A percentile compares a stretch with the other conserved stretches of the same genome.
Conservation (phyloP, 2,888 invertebrate species). For the Drosophila macrospina region DNA sequence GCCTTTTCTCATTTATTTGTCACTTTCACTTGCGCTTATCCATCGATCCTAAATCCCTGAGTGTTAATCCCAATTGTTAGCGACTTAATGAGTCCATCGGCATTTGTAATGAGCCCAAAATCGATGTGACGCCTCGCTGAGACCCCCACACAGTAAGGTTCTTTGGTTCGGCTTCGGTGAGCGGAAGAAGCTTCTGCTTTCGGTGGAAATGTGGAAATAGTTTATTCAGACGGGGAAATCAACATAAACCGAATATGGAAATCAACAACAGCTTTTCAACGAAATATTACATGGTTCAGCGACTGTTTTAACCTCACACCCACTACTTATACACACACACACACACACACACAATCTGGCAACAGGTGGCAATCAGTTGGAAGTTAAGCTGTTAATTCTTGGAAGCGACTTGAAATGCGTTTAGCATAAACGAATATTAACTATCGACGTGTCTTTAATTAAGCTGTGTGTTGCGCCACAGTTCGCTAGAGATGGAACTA, state of each 20-base stretch:
- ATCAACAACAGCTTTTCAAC: slow-evolving; percentile 50
- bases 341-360: not conserved
- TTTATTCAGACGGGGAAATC: slow-evolving; percentile 1
- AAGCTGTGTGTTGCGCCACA: slow-evolving; percentile 20
- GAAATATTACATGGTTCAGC: slow-evolving; percentile 69
- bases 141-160: slow-evolving; percentile 49
- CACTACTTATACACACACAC: not conserved
- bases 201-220: not conserved
- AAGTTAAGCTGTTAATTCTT: slow-evolving; percentile 47
- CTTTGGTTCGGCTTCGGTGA: slow-evolving; percentile 38
- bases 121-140: not conserved
- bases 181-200: slow-evolving; percentile 43
- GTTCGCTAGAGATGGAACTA: slow-evolving; percentile 17
- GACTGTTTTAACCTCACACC: slow-evolving; percentile 33
- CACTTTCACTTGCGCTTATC: slow-evolving; percentile 44
- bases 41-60: slow-evolving; percentile 21
- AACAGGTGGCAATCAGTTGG: slow-evolving; percentile 22
- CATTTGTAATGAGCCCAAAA: slow-evolving; percentile 46
- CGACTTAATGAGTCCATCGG: slow-evolving; percentile 48
- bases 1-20: slow-evolving; percentile 5
- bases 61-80: slow-evolving; percentile 29
- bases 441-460: slow-evolving; percentile 58
- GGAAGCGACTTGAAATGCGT: slow-evolving; percentile 45
- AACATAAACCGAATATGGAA: slow-evolving; percentile 58
- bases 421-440: slow-evolving; percentile 49